Evolutionary conservation across 2,888 invertebrate genomes (phyloP).

Genomic region (Heliconius erato): DNA sequence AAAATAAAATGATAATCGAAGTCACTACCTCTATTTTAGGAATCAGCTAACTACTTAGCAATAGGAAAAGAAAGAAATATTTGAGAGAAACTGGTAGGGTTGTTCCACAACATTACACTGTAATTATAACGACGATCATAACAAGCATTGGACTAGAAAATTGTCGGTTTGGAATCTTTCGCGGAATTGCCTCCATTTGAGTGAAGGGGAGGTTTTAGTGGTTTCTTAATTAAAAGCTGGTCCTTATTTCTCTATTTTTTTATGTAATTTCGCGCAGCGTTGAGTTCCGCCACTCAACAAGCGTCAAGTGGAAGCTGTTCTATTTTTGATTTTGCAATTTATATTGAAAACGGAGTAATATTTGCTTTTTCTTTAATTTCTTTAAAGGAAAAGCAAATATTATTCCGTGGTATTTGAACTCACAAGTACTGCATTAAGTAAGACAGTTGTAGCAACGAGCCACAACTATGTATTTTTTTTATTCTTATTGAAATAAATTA

Average conservation of each 20-base stretch:
- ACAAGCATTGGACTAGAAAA: constrained; percentile 48
- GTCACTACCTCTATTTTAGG: not conserved
- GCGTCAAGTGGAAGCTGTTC: too few relatives aligned
- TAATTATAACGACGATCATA: constrained; percentile 59
- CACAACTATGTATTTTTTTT: too few relatives aligned
- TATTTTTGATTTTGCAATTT: too few relatives aligned
- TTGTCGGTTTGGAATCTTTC: constrained; percentile 42
- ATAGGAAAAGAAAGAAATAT: constrained; percentile 54
- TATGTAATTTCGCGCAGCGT: too few relatives aligned
- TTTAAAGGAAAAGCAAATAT: too few relatives aligned
- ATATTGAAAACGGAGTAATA: too few relatives aligned
- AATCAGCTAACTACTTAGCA: not conserved
- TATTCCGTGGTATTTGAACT: too few relatives aligned
- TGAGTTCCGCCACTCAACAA: too few relatives aligned
- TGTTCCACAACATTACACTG: constrained; percentile 76
- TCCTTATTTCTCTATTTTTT: not conserved
- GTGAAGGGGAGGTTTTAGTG: constrained; percentile 1
- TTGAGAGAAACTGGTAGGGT: constrained; percentile 58
- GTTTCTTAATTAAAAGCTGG: constrained; percentile 19
- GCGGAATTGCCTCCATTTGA: constrained; percentile 12
- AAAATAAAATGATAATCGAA: not conserved
- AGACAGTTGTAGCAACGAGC: too few relatives aligned
- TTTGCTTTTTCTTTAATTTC: too few relatives aligned
- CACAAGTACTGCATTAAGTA: too few relatives aligned
- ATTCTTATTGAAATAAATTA: too few relatives aligned